Conservation (phyloP, 2,797 vertebrate species). For the Poecile montanus region DNA sequence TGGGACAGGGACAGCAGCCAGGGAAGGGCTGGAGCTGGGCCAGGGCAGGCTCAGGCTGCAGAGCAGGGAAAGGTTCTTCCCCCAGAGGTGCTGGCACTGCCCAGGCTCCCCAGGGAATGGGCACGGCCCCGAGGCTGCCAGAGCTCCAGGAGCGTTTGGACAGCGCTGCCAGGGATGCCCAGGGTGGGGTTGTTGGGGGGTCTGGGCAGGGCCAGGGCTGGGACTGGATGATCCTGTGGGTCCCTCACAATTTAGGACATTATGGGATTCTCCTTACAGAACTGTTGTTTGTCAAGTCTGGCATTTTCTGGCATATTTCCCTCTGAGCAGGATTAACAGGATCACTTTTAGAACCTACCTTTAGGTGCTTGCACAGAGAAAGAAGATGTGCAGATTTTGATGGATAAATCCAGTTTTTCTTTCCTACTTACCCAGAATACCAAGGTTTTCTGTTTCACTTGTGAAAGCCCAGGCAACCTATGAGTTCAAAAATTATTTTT, state of each 20-base stretch:
- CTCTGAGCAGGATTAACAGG: neutral
- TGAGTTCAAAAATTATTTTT: neutral
- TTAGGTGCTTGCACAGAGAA: neutral
- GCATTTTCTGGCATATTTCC: neutral
- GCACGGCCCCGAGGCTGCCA: neutral
- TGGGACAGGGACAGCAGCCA: neutral
- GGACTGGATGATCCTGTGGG: fast-evolving
- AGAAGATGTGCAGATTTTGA: neutral
- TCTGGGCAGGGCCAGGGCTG: fast-evolving
- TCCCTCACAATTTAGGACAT: neutral
- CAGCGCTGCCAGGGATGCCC: neutral
- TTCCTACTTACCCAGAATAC: neutral
- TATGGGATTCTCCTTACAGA: neutral
- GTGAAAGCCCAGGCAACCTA: neutral
- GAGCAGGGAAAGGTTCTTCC: neutral
- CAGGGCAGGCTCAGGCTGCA: neutral
- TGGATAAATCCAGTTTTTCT: neutral
- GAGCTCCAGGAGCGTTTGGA: neutral
- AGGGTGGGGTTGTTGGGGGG: neutral
- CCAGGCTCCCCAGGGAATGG: neutral
- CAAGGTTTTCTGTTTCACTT: neutral
- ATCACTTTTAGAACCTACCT: neutral
- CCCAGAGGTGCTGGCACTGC: neutral
- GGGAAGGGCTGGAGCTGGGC: neutral
- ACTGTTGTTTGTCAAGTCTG: neutral